Evolutionary conservation across 2,113 vertebrate genomes (phyloP).

Genomic region (Mus spicilegus): DNA sequence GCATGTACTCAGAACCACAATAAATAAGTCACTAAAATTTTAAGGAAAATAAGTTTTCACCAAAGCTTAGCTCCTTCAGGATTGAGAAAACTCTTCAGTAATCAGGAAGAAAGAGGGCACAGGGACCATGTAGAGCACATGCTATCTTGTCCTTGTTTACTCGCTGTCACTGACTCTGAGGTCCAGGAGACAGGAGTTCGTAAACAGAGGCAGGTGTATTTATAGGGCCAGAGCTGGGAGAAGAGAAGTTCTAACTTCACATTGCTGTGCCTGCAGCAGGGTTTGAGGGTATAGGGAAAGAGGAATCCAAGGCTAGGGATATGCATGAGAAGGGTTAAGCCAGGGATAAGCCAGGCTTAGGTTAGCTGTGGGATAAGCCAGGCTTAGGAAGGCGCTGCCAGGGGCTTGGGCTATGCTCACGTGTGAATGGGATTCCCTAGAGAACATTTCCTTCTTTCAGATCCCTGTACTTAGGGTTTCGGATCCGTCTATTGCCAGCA

Average conservation of each 20-base stretch:
- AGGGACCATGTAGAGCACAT: not conserved
- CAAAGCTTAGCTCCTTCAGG: not conserved
- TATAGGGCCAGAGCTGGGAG: not conserved
- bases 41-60: not conserved
- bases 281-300: not conserved
- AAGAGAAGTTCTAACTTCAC: not conserved
- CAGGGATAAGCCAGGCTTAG: not conserved
- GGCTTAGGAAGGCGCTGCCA: not conserved
- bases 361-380: not conserved
- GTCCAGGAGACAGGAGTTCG: not conserved
- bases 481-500: not conserved
- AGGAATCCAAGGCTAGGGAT: too few relatives aligned
- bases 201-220: not conserved
- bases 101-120: not conserved
- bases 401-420: not conserved
- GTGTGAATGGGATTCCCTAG: not conserved
- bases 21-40: not conserved
- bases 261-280: not conserved
- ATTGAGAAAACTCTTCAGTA: not conserved
- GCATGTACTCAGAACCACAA: not conserved
- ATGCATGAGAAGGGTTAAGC: not conserved
- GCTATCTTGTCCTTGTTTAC: not conserved
- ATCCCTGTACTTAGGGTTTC: not conserved
- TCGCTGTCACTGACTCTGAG: not conserved
- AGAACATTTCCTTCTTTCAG: not conserved